Percentiles rank a stretch among this genome's conserved stretches.
Evolutionary conservation across 1,140 invertebrate species (phyloP).

Genomic region (Calliphora vicina): DNA sequence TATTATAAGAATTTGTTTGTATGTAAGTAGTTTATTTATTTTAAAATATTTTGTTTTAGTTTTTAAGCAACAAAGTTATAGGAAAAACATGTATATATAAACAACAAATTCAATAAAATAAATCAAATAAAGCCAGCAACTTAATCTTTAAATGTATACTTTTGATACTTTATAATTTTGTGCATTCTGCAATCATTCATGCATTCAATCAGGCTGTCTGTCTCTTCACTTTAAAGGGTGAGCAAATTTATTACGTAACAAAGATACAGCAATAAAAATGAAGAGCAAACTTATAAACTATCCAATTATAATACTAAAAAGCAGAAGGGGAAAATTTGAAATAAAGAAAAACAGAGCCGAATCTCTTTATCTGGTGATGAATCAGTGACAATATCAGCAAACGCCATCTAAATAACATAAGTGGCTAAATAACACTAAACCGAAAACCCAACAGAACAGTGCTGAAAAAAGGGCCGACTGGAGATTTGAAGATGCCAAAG

Average conservation of each 20-base stretch:
- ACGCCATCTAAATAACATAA: conserved; percentile 13
- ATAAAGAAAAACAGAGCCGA: not conserved
- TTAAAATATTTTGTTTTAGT: not conserved
- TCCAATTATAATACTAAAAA: not conserved
- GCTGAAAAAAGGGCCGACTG: not conserved
- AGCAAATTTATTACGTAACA: not conserved
- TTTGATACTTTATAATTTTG: too few species aligned
- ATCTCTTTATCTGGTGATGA: not conserved
- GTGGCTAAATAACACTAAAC: not conserved
- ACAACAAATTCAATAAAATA: not conserved
- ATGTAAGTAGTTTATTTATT: not conserved
- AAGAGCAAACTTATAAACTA: too few species aligned
- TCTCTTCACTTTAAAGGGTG: too few species aligned
- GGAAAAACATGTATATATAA: not conserved
- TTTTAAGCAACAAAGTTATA: not conserved
- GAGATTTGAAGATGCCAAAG: not conserved
- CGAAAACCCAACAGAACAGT: not conserved
- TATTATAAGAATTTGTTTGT: not conserved
- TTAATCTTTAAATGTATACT: too few species aligned
- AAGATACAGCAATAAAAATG: too few species aligned
- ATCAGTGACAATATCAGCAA: conserved; percentile 8
- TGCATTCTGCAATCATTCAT: too few species aligned
- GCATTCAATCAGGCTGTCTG: too few species aligned
- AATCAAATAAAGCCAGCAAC: not conserved
- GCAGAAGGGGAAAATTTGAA: not conserved